These are phyloP conservation scores for Oryzias melastigma DNA, from an alignment of 2,113 vertebrate species.

Conservation along the genomic window DNA sequence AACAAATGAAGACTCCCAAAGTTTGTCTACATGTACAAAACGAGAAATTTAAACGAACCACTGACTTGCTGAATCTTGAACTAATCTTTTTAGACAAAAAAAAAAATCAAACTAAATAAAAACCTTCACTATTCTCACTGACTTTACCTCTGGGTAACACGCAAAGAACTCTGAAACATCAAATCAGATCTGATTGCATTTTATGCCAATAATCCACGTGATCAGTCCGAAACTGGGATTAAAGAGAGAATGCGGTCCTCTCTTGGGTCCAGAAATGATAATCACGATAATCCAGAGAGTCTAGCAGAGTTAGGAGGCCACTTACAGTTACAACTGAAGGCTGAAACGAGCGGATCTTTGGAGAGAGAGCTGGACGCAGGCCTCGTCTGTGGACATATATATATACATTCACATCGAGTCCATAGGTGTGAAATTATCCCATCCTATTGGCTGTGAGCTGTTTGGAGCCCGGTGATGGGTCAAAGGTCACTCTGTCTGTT, in stretches of 20 bases:
- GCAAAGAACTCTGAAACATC: slow-evolving; percentile 2
- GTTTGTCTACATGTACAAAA: too few relatives aligned
- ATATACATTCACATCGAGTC: slow-evolving; percentile 70
- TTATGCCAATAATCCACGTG: slow-evolving; percentile 22
- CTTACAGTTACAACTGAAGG: slow-evolving; percentile 61
- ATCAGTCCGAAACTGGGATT: slow-evolving; percentile 15
- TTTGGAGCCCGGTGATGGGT: slow-evolving; percentile 50
- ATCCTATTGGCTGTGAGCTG: slow-evolving; percentile 65
- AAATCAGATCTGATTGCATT: slow-evolving; percentile 10
- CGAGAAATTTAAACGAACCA: too few relatives aligned
- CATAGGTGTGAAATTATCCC: slow-evolving; percentile 26
- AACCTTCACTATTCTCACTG: not conserved
- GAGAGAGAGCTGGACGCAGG: slow-evolving; percentile 52
- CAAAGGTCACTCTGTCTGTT: slow-evolving; percentile 53
- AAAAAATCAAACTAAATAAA: not conserved
- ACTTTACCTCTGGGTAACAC: not conserved
- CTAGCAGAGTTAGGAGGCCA: slow-evolving; percentile 35
- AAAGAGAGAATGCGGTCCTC: slow-evolving; percentile 5
- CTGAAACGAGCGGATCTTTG: slow-evolving; percentile 42
- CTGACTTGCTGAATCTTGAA: slow-evolving; percentile 9
- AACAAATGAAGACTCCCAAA: too few relatives aligned
- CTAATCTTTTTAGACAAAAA: not conserved
- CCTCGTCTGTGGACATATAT: slow-evolving; percentile 63
- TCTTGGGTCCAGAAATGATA: slow-evolving; percentile 21
- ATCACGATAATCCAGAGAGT: slow-evolving; percentile 22